Evolutionary conservation across 2,113 vertebrate species (phyloP).

Genomic region (Elephas maximus): DNA sequence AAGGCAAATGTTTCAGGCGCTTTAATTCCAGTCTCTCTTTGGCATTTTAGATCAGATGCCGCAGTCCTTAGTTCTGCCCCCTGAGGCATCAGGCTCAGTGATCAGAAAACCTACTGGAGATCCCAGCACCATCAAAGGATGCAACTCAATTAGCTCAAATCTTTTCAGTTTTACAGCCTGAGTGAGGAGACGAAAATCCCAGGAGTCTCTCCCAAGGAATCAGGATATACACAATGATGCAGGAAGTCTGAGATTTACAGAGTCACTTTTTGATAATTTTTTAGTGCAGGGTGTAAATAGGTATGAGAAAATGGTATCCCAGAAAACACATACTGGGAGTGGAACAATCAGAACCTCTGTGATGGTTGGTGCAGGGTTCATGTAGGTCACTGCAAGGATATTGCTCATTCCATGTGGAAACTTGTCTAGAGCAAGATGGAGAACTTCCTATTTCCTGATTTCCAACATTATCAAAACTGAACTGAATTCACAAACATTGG

Average conservation of each 20-base stretch:
- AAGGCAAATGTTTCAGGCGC: slow-evolving; percentile 65
- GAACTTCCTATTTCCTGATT: neutral
- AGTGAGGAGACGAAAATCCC: slow-evolving; percentile 53
- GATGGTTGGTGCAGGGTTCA: neutral
- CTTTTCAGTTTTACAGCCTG: slow-evolving; percentile 52
- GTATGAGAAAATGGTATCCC: slow-evolving; percentile 45
- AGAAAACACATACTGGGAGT: neutral
- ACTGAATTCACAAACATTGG: neutral
- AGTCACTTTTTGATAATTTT: slow-evolving; percentile 75
- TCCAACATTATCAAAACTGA: neutral
- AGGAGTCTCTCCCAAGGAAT: slow-evolving; percentile 17
- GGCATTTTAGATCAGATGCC: neutral
- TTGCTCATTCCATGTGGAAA: neutral
- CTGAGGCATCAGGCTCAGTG: slow-evolving; percentile 1
- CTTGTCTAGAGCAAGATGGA: neutral
- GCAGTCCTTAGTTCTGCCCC: slow-evolving; percentile 44
- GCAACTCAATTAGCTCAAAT: slow-evolving; percentile 75
- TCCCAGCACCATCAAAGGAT: neutral
- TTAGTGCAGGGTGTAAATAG: slow-evolving; percentile 46
- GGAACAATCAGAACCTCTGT: neutral
- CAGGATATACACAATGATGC: slow-evolving; percentile 24
- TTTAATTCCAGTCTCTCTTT: neutral
- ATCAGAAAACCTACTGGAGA: slow-evolving; percentile 65
- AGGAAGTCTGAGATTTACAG: slow-evolving; percentile 46
- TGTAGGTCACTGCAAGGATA: neutral